Evolutionary conservation across 2,113 vertebrate genomes (phyloP), one percentile per base, ranked within the genome.

Genomic region (Cyprinus carpio): DNA sequence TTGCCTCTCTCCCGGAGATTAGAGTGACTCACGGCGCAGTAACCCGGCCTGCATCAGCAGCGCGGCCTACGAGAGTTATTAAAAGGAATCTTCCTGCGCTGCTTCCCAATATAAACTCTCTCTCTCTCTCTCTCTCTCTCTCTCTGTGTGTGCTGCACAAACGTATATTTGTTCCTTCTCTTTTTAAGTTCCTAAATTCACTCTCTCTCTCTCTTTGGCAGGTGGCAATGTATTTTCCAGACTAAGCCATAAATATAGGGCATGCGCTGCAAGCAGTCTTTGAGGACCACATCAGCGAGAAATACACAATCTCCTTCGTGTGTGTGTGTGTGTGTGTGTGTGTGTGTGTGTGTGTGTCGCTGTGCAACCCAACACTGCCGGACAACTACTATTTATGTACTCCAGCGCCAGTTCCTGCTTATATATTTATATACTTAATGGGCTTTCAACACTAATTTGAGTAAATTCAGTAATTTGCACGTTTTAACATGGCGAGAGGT

Each of bases 211-310:
- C 76, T 80, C 31, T 67, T 79, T 85, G 85, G 79, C 86, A 85
- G 81, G 86, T 64, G 25, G 80, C 75, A 37, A 74, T 83, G 81
- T 74, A 51, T 87, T 89, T 86, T 85, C 81, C 84, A 86, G 84
- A 86, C 60, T 78, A 25, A 31, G 75, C 69, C 69, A 80, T 89
- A 89, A 89, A 84, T 87, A 87, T 81, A 87, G 86, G 84, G 69
- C 69, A 83, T 78, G 69, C 43, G 81, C 83, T 81, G 25, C 80
- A 60, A 87, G 84, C 60, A 7, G 56, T 54, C 81, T 83, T 62
- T 27, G 37, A 89, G 75, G 74, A 75, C 46, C 78, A 78, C 72
- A 87, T 85, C 80, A 85, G 84, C n/a, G n/a, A n/a, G n/a, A n/a
- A n/a, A n/a, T n/a, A n/a, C n/a, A n/a, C n/a, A n/a, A n/a, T n/a